A percentile compares a stretch with the other conserved stretches of the same genome.
These are phyloP conservation scores for Chaetodon trifasciatus DNA, from an alignment of 2,797 vertebrate genomes.

Conservation along the genomic window DNA sequence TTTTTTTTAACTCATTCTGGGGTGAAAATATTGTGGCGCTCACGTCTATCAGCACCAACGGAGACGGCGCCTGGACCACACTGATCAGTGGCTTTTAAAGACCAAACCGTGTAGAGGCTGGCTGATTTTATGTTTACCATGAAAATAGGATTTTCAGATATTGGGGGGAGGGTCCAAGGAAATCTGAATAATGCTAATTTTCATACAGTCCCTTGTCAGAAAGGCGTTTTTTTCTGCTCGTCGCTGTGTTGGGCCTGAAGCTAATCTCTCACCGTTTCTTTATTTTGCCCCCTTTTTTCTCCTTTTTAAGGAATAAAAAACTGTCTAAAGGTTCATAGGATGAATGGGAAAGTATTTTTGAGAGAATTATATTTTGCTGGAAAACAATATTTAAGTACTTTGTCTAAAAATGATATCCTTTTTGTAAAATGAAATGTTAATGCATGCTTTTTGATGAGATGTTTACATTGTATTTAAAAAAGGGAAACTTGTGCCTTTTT, in stretches of 20 bases:
- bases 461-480: constrained; percentile 99
- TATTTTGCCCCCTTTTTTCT: constrained; percentile 62
- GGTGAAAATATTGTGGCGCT: constrained; percentile 8
- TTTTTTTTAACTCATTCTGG: background rate
- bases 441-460: constrained; percentile 98
- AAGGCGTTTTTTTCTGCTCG: constrained; percentile 90
- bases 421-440: constrained; percentile 99
- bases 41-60: background rate
- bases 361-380: constrained; percentile 99
- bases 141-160: background rate
- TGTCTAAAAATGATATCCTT: constrained; percentile 93
- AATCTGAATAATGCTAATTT: constrained; percentile 20
- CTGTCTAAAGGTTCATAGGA: constrained; percentile 94
- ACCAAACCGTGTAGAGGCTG: background rate
- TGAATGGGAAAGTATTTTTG: constrained; percentile 99
- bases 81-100: constrained; percentile 2
- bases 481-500: constrained; percentile 99
- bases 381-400: constrained; percentile 99
- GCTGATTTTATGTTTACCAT: background rate
- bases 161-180: background rate
- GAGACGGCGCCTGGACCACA: background rate
- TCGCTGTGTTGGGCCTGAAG: constrained; percentile 91
- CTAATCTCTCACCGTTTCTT: constrained; percentile 86
- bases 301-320: constrained; percentile 80
- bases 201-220: constrained; percentile 70